Conservation (phyloP, 1,140 invertebrate species). For the Bombus confusus region DNA sequence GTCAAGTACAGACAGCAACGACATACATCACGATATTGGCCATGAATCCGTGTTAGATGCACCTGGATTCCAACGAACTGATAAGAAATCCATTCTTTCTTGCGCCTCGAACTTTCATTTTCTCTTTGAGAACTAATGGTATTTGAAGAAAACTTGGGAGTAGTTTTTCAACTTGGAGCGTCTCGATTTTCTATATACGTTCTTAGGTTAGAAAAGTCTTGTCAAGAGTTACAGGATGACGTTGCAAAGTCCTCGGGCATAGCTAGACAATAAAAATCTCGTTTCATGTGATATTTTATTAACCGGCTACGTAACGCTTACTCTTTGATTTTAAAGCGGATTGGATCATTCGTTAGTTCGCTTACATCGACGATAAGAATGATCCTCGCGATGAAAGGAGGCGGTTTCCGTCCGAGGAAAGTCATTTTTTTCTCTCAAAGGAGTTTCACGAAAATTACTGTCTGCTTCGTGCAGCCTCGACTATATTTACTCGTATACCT, state of each 20-base stretch:
- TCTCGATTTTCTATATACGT: no score
- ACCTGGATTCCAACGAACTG: background rate
- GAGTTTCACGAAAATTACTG: background rate
- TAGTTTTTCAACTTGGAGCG: no score
- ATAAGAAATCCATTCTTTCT: background rate
- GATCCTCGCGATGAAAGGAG: background rate
- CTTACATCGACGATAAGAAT: background rate
- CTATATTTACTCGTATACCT: background rate
- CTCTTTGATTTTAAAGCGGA: no score
- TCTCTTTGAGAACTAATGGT: no score
- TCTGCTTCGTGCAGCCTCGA: background rate
- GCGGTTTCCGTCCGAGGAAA: background rate
- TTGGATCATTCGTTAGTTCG: background rate
- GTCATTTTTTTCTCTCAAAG: background rate
- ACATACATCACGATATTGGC: slow-evolving; percentile 19
- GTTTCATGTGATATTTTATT: no score
- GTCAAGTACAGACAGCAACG: slow-evolving; percentile 14
- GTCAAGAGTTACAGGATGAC: no score
- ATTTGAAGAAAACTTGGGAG: background rate
- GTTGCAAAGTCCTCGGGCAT: no score
- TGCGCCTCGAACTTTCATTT: background rate
- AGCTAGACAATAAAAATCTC: no score
- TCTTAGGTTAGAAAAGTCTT: background rate
- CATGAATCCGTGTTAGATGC: background rate
- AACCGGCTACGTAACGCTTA: no score